phyloP scores from a whole-genome alignment of 2,113 vertebrate species.

The Echinops telfairi region DNA sequence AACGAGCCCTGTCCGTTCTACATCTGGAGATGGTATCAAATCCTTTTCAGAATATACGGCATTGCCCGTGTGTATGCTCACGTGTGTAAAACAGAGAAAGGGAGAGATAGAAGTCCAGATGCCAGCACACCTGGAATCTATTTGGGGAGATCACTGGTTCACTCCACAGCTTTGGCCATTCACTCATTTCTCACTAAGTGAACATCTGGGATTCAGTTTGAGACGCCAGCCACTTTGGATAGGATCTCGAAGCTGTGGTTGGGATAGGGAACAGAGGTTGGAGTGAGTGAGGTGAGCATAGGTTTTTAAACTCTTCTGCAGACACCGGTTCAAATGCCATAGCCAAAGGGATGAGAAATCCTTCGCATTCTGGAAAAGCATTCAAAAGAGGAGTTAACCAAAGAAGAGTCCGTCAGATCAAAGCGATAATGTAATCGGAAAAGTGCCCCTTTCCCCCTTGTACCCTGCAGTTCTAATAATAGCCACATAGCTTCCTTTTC shows the following conservation, averaged over 20 bases:
- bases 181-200: slow-evolving; percentile 79
- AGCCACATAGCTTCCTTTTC: slow-evolving; percentile 68
- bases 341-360: slow-evolving; percentile 55
- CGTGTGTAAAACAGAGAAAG: neutral
- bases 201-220: slow-evolving; percentile 83
- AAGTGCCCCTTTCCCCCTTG: neutral
- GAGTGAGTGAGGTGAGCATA: slow-evolving; percentile 59
- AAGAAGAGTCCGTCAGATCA: slow-evolving; percentile 49
- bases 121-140: slow-evolving; percentile 82
- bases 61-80: neutral
- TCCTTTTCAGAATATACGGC: slow-evolving; percentile 45
- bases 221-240: slow-evolving; percentile 70
- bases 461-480: slow-evolving; percentile 47
- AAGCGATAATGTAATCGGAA: slow-evolving; percentile 38
- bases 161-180: slow-evolving; percentile 71
- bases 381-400: neutral
- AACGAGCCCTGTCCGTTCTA: neutral
- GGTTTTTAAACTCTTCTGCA: slow-evolving; percentile 74
- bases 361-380: slow-evolving; percentile 50
- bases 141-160: slow-evolving; percentile 77
- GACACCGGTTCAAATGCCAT: slow-evolving; percentile 67
- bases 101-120: slow-evolving; percentile 65
- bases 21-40: neutral
- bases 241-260: slow-evolving; percentile 67
- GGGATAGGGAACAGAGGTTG: slow-evolving; percentile 65